A percentile compares a stretch with the other conserved stretches of the same genome.
phyloP scores from a whole-genome alignment of 2,113 vertebrate genomes.

The Erythrocercus mccallii region DNA sequence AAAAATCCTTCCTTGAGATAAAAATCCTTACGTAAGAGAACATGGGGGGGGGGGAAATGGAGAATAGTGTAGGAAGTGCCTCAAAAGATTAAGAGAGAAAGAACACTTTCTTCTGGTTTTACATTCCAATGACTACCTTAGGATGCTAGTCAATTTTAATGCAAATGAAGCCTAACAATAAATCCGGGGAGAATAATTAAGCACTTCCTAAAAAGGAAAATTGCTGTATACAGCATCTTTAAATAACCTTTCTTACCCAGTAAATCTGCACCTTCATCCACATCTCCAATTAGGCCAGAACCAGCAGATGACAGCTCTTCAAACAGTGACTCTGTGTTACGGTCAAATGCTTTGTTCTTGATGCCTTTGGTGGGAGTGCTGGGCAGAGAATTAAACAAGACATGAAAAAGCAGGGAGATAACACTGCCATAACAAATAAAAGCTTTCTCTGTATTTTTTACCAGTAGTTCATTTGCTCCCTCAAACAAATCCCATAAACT shows the following conservation, averaged over 20 bases:
- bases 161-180: conserved; percentile 1
- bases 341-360: conserved; percentile 92
- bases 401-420: neutral
- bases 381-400: conserved; percentile 15
- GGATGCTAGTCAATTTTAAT: neutral
- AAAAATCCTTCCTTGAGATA: neutral
- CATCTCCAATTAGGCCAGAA: conserved; percentile 91
- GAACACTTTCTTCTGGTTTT: neutral
- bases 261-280: conserved; percentile 96
- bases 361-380: conserved; percentile 94
- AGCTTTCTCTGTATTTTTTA: neutral
- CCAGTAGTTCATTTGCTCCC: neutral
- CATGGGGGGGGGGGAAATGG: neutral
- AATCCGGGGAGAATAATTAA: neutral
- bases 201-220: neutral
- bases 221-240: neutral
- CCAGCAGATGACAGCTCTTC: conserved; percentile 96
- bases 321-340: conserved; percentile 97
- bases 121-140: neutral
- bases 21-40: neutral
- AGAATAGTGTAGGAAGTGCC: neutral
- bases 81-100: neutral
- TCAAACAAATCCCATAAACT: neutral
- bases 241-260: conserved; percentile 82
- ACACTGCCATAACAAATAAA: neutral